phyloP scores from a whole-genome alignment of 2,888 invertebrate species.

The Diarsia mendica region DNA sequence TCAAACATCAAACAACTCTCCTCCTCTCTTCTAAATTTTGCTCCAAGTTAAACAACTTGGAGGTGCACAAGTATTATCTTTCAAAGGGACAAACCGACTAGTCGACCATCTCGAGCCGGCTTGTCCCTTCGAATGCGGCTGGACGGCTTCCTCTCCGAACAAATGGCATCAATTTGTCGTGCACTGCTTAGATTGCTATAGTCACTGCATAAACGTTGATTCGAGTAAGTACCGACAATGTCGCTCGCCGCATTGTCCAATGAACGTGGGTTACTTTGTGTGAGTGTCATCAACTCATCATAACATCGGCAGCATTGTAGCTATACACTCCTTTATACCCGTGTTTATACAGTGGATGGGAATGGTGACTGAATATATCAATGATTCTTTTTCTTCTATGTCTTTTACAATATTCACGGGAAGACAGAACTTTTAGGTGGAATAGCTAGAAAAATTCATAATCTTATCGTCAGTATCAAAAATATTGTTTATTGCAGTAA shows the following conservation, averaged over 20 bases:
- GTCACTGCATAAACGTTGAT: constrained; percentile 39
- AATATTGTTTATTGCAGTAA: neutral
- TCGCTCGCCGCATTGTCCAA: constrained; percentile 34
- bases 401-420: neutral
- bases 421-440: neutral
- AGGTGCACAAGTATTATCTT: constrained; percentile 15
- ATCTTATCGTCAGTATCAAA: neutral
- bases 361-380: neutral
- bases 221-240: constrained; percentile 25
- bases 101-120: constrained; percentile 12
- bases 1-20: neutral
- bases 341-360: neutral
- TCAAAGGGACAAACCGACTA: constrained; percentile 38
- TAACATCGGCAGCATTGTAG: constrained; percentile 11
- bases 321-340: neutral
- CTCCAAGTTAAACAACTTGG: constrained; percentile 3
- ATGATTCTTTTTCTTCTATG: too few relatives aligned
- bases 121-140: constrained; percentile 45
- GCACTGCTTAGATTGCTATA: constrained; percentile 27
- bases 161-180: constrained; percentile 44
- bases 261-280: constrained; percentile 20
- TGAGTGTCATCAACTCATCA: constrained; percentile 14
- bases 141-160: constrained; percentile 22
- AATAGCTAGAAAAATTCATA: neutral
- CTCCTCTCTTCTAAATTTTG: neutral